A percentile compares a stretch with the other conserved stretches of the same genome.
These are phyloP conservation scores for Cyclina sinensis DNA, from an alignment of 1,140 invertebrate genomes.

Conservation along the genomic window DNA sequence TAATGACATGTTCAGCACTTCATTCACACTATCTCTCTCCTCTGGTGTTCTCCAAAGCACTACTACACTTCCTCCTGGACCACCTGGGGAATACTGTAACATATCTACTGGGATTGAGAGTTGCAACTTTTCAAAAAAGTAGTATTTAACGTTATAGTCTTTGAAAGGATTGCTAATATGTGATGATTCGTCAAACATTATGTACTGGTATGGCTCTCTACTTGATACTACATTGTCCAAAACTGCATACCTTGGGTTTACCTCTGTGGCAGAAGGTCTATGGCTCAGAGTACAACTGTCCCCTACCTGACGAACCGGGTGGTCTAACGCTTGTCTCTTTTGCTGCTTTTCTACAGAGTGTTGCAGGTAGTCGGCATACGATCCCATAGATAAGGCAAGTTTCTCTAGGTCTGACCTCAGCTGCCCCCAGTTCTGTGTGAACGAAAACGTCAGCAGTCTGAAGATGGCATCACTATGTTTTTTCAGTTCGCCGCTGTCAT, in stretches of 20 bases:
- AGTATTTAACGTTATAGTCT: too few species aligned
- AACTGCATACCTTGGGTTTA: too few species aligned
- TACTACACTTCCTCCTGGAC: not conserved
- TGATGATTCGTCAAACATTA: too few species aligned
- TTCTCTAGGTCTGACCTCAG: constrained; percentile 34
- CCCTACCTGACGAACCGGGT: constrained; percentile 32
- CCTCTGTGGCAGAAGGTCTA: too few species aligned
- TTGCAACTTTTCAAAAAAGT: too few species aligned
- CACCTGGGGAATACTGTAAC: constrained; percentile 60
- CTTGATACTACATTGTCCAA: too few species aligned
- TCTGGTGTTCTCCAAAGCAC: constrained; percentile 63
- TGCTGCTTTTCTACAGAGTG: constrained; percentile 2
- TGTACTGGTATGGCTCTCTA: too few species aligned
- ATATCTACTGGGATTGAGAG: not conserved
- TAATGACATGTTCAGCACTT: constrained; percentile 51
- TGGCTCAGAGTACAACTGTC: not conserved
- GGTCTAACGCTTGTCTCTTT: not conserved
- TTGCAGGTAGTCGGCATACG: constrained; percentile 33
- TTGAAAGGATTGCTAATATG: too few species aligned
- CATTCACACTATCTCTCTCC: constrained; percentile 22
- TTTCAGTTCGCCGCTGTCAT: not conserved
- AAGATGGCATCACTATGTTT: not conserved
- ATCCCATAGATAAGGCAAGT: constrained; percentile 30
- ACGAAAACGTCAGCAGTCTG: not conserved
- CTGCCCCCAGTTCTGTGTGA: not conserved